A percentile compares a stretch with the other conserved stretches of the same genome.
Conservation (phyloP, 2,797 vertebrate genomes). For the Xenopus petersii region DNA sequence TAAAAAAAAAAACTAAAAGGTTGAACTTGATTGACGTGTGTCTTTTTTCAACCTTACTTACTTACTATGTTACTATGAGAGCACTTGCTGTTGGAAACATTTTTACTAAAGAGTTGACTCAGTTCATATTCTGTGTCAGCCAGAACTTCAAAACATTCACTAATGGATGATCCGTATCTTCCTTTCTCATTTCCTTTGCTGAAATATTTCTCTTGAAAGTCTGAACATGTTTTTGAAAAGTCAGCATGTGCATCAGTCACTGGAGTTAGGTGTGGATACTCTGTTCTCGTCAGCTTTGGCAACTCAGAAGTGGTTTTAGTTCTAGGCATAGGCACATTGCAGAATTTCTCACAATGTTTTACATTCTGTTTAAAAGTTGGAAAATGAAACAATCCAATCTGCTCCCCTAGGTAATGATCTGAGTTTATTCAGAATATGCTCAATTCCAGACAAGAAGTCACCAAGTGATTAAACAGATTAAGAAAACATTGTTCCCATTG, state of each 20-base stretch:
- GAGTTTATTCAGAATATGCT: not conserved
- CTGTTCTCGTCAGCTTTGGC: slow-evolving; percentile 27
- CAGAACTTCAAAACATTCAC: slow-evolving; percentile 39
- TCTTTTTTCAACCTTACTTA: no score
- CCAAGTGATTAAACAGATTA: slow-evolving; percentile 25
- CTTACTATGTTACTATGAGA: not conserved
- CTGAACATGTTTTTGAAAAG: slow-evolving; percentile 36
- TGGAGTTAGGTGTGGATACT: slow-evolving; percentile 13
- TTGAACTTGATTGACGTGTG: no score
- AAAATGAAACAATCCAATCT: slow-evolving; percentile 45
- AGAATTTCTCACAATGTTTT: slow-evolving; percentile 45
- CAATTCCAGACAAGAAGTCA: slow-evolving; percentile 6
- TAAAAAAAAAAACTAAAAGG: no score
- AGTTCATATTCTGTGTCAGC: slow-evolving; percentile 43
- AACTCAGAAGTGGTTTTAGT: slow-evolving; percentile 33
- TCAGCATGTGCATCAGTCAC: slow-evolving; percentile 44
- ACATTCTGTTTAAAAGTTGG: slow-evolving; percentile 63
- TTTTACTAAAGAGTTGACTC: slow-evolving; percentile 29
- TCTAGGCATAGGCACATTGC: slow-evolving; percentile 26
- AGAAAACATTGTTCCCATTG: slow-evolving; percentile 21
- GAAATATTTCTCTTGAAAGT: slow-evolving; percentile 44
- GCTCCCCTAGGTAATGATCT: not conserved
- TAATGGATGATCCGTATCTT: slow-evolving; percentile 31
- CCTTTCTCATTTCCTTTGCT: slow-evolving; percentile 31
- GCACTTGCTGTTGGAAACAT: slow-evolving; percentile 48